Evolutionary conservation across 92 coral and sea anemone species (phyloP).

Genomic region (Siderastrea radians): DNA sequence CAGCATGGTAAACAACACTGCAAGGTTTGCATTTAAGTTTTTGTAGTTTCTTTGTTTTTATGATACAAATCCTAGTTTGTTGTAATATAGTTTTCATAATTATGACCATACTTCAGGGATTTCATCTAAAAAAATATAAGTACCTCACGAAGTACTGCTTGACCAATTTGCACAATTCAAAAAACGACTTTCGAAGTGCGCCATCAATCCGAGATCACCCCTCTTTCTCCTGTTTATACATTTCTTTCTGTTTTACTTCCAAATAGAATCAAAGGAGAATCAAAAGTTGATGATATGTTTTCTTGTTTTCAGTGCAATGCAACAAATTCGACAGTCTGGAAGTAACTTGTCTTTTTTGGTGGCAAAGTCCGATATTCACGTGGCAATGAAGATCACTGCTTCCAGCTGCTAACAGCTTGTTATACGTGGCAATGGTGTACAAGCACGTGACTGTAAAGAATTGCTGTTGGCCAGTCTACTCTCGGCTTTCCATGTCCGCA

Average conservation of each 20-base stretch:
- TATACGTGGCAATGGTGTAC: background rate
- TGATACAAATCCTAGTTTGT: too few species aligned
- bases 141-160: too few species aligned
- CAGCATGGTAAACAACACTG: background rate
- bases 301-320: conserved; percentile 88
- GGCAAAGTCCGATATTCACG: conserved; percentile 97
- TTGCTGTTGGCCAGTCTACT: background rate
- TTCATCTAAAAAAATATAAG: too few species aligned
- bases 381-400: conserved; percentile 99
- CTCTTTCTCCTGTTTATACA: too few species aligned
- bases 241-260: too few species aligned
- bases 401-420: conserved; percentile 83
- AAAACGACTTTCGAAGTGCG: too few species aligned
- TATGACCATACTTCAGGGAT: too few species aligned
- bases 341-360: conserved; percentile 90
- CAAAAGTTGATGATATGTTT: background rate
- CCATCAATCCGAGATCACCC: too few species aligned
- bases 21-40: too few species aligned
- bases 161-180: too few species aligned
- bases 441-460: background rate
- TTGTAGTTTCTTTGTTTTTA: too few species aligned
- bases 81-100: too few species aligned
- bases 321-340: conserved; percentile 95
- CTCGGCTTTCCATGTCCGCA: background rate
- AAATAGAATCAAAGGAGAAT: background rate